Percentiles rank a stretch among this genome's conserved stretches.
Evolutionary conservation across 2,797 vertebrate species (phyloP).

Genomic region (Phoxinus dragarum): DNA sequence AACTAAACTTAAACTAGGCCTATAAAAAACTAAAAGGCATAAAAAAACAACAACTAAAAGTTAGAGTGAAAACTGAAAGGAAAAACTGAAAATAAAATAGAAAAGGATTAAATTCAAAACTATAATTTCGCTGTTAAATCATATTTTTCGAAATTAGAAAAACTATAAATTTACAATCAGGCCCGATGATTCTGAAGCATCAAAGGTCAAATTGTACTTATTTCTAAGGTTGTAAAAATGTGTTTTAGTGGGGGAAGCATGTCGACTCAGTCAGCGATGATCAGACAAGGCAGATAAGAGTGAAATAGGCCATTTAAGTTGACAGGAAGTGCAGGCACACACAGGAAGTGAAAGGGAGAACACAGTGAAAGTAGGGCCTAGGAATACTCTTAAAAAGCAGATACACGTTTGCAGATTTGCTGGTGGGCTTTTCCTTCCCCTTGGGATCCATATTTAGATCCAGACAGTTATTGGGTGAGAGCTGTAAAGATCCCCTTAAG

Average conservation of each 20-base stretch:
- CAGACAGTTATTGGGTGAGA: conserved; percentile 5
- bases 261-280: not conserved
- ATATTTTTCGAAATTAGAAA: not conserved
- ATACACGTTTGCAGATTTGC: conserved; percentile 11
- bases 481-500: conserved; percentile 18
- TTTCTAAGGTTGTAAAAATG: not conserved
- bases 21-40: not conserved
- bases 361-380: conserved; percentile 19
- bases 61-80: not conserved
- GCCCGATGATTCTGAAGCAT: not conserved
- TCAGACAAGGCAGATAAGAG: conserved; percentile 13
- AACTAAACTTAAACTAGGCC: not conserved
- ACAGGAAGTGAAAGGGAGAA: conserved; percentile 47
- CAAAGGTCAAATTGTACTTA: not conserved
- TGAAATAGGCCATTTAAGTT: not conserved
- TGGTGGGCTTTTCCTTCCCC: not conserved
- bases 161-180: not conserved
- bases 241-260: not conserved
- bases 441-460: conserved; percentile 30
- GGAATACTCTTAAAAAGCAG: conserved; percentile 15
- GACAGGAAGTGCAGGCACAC: conserved; percentile 19
- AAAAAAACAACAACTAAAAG: not conserved
- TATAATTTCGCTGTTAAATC: not conserved
- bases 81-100: not conserved
- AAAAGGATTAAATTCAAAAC: not conserved